Base-by-base conservation (phyloP, 2,797 vertebrate species). In the Diglossa cyanea region DNA sequence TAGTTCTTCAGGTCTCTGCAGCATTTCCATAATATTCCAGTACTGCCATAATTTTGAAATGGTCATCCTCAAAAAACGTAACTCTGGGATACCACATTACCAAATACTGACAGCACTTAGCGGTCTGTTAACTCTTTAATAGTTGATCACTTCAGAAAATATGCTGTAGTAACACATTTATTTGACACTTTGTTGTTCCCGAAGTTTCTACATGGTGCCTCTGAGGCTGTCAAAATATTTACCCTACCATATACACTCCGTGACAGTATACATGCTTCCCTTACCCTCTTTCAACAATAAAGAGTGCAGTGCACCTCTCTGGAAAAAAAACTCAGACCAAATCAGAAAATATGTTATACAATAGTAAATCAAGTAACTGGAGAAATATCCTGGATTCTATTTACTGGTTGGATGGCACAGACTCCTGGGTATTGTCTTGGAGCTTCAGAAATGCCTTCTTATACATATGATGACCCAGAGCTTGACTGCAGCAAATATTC, bases 31-130 rank as follows among this genome's bases (percentile, higher is more conserved):
- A 77, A 57, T 17, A 14, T n/a, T 58, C 8, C 26, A 83, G 19
- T 61, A 18, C 35, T 86, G 42, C n/a, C 75, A 51, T 67, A 20
- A 30, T 60, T 87, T 77, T 94, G 78, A 74, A 91, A 63, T 3
- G 11, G 30, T 44, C 40, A 20, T 48, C 35, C 24, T 74, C 19
- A 37, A 2, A 3, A 77, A 79, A 79, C 6, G 5, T 53, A 82
- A 20, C 37, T 16, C 7, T 26, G 21, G 13, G 13, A 33, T 62
- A 33, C 7, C 65, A 58, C 13, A 17, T 15, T 72, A 28, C 3
- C 31, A 50, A 50, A 39, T 78, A n/a, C 5, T 62, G 24, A 26
- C 65, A 84, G 37, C 6, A 13, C 3, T 55, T 39, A 80, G 11
- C 31, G 11, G 24, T 61, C 55, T 73, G 11, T 48, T 85, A 80